These are phyloP conservation scores for Ptychoptera albimana DNA, from an alignment of 2,888 invertebrate genomes.

Conservation along the genomic window DNA sequence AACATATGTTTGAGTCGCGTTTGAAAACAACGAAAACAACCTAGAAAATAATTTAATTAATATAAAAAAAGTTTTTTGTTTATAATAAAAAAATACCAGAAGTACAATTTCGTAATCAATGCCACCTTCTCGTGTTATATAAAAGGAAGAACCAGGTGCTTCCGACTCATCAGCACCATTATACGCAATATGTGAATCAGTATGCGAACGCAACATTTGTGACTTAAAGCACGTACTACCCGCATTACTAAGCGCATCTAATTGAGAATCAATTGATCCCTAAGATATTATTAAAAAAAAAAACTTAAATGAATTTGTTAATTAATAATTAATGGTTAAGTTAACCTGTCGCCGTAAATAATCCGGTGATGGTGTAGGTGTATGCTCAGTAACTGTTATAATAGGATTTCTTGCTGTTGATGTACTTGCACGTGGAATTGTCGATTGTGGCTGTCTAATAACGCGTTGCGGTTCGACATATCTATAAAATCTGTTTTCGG, in stretches of 20 bases:
- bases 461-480: conserved; percentile 27
- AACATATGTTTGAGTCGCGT: conserved; percentile 69
- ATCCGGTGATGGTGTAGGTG: conserved; percentile 82
- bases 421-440: conserved; percentile 22
- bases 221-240: conserved; percentile 30
- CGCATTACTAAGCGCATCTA: conserved; percentile 39
- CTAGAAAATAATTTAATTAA: neutral
- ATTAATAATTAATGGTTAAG: neutral
- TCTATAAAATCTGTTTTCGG: conserved; percentile 26
- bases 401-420: conserved; percentile 75
- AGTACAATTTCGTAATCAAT: conserved; percentile 77
- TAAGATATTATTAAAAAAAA: conserved; percentile 28
- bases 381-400: conserved; percentile 93
- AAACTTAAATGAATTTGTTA: conserved; percentile 1
- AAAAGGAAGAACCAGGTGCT: conserved; percentile 75
- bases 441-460: conserved; percentile 22
- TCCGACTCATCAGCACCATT: conserved; percentile 73
- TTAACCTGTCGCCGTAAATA: conserved; percentile 59
- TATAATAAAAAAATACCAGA: conserved; percentile 31
- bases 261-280: conserved; percentile 74
- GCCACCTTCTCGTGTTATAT: conserved; percentile 90
- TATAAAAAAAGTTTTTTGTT: neutral
- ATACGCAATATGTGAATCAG: conserved; percentile 84
- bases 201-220: conserved; percentile 68
- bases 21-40: conserved; percentile 76